phyloP scores from a whole-genome alignment of 2,113 vertebrate genomes.

The Pluvialis apricaria region DNA sequence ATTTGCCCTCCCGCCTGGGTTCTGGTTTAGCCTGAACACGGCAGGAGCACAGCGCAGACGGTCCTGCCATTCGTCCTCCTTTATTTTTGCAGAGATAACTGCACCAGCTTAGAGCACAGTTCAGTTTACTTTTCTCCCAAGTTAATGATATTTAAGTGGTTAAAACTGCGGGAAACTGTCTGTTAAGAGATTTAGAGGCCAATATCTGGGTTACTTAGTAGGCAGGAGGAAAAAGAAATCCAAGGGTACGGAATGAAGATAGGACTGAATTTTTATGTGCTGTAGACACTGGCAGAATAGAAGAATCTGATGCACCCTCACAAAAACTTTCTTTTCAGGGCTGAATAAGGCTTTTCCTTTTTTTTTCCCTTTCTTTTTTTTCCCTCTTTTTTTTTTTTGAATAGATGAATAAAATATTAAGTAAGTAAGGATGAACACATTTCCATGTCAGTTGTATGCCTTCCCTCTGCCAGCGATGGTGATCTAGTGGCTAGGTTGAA shows the following conservation, averaged over 20 bases:
- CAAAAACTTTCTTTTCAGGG: not conserved
- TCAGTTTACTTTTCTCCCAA: not conserved
- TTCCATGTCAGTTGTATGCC: not conserved
- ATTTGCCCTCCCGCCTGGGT: not conserved
- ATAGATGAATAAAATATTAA: not conserved
- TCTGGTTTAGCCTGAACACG: fast-evolving
- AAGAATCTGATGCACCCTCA: not conserved
- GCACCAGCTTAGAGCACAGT: not conserved
- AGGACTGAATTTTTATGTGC: not conserved
- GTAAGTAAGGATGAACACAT: not conserved
- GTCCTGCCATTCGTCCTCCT: not conserved
- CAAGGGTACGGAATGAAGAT: not conserved
- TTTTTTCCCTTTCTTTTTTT: too few relatives aligned
- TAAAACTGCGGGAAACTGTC: not conserved
- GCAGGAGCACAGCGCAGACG: not conserved
- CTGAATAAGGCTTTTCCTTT: not conserved
- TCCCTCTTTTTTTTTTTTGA: not conserved
- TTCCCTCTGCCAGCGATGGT: not conserved
- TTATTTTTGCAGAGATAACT: not conserved
- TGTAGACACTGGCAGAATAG: not conserved
- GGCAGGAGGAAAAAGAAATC: not conserved
- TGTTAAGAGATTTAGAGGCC: conserved; percentile 9
- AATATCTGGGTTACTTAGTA: not conserved
- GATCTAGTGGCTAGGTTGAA: not conserved
- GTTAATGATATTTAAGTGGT: not conserved